Evolutionary conservation across 2,113 vertebrate species (phyloP).

Genomic region (Anoura caudifer): DNA sequence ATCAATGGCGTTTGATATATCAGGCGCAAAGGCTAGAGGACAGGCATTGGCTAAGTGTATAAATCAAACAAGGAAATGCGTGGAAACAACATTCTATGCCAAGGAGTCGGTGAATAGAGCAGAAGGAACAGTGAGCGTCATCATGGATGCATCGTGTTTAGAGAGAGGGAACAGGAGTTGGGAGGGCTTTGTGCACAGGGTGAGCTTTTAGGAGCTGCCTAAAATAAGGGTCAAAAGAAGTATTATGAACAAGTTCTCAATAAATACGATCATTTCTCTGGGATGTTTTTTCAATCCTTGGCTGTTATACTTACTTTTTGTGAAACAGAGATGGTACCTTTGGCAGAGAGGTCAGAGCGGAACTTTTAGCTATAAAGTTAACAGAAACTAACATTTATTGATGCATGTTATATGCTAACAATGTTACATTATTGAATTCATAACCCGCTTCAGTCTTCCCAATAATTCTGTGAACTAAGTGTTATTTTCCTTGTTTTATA

Average conservation of each 20-base stretch:
- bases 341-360: not conserved
- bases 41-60: not conserved
- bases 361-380: not conserved
- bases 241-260: not conserved
- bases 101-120: not conserved
- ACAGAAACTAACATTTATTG: not conserved
- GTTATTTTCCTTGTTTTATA: not conserved
- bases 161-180: not conserved
- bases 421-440: not conserved
- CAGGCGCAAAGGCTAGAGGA: not conserved
- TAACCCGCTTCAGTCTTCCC: not conserved
- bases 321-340: not conserved
- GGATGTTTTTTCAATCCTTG: not conserved
- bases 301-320: not conserved
- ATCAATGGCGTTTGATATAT: conserved; percentile 4
- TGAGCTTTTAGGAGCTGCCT: not conserved
- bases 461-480: not conserved
- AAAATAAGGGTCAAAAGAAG: not conserved
- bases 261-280: not conserved
- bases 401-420: not conserved
- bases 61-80: not conserved
- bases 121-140: not conserved
- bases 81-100: not conserved
- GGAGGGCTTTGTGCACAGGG: not conserved
- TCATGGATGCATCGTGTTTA: not conserved